A percentile compares a stretch with the other conserved stretches of the same genome.
These are phyloP conservation scores for Cettia cetti DNA, from an alignment of 2,113 vertebrate species.

Conservation along the genomic window DNA sequence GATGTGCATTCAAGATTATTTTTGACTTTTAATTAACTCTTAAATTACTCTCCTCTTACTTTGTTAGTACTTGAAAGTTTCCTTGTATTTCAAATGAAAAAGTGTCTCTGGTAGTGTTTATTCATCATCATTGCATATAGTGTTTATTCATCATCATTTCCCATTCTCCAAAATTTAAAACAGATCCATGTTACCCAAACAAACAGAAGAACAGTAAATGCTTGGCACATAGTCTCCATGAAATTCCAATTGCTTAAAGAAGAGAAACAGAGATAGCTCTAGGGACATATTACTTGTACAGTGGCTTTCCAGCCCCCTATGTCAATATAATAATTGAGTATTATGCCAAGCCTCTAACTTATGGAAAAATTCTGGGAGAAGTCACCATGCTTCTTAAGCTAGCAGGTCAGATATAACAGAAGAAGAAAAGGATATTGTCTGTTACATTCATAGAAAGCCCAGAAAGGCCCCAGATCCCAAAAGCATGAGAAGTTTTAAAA, in stretches of 20 bases:
- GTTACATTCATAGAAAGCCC: neutral
- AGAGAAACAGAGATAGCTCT: neutral
- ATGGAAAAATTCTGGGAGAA: neutral
- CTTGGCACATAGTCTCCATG: neutral
- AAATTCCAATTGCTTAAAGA: neutral
- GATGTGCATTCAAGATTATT: neutral
- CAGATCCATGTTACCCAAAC: neutral
- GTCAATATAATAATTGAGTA: neutral
- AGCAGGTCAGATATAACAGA: neutral
- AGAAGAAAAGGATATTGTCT: neutral
- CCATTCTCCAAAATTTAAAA: neutral
- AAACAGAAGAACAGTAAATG: neutral
- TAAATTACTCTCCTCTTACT: neutral
- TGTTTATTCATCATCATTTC: neutral
- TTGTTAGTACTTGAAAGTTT: neutral
- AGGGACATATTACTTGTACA: neutral
- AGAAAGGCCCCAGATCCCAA: neutral
- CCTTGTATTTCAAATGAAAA: neutral
- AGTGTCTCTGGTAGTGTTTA: neutral
- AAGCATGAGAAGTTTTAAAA: neutral
- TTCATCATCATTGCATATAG: neutral
- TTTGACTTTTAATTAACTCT: neutral
- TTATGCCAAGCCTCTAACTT: neutral
- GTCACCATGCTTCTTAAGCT: neutral
- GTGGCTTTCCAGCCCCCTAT: neutral